Base-by-base conservation (phyloP, 2,797 vertebrate species). In the Phoebastria nigripes region DNA sequence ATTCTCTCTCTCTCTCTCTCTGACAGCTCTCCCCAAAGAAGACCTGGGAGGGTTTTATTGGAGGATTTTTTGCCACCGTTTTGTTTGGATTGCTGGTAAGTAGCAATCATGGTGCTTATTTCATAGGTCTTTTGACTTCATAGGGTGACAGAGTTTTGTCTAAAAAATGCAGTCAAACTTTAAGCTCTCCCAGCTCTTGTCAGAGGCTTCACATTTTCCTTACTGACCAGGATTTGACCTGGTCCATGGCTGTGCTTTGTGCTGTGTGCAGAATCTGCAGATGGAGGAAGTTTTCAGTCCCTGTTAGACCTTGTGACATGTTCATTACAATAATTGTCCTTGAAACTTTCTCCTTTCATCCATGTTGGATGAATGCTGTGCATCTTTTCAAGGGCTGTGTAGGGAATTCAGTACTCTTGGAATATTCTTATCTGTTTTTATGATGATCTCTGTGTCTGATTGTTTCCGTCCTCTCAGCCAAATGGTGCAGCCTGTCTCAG, bases 41-140 rank as follows among this genome's bases (percentile, higher is more conserved):
- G 98, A 99, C 99, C 21, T 99, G 99, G 99, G 99, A 99, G 96
- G 99, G 99, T 29, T 99, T 99, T 92, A 99, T 99, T 6, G 99
- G 99, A 33, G 99, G 99, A 17, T 98, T 99, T 74, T 99, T 99
- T 79, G 76, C 99, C 88, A 99, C 99, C 0, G 98, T 99, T 28
- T 96, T 99, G 46, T 99, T 99, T 92, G 99, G 99, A 28, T 98
- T 99, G 92, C 90, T 99, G 98, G 99, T 99, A 96, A 98, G 98
- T 97, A 33, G 4, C 19, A 21, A 2, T 35, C 4, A 0, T 7
- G 37, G 39, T 21, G 14, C n/a, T 87, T n/a, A 14, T 66, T 55
- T 41, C 42, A 4, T 7, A 16, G 78, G 4, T 18, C 20, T 55
- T 47, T 71, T 44, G 61, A 41, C 11, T 78, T 17, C 4, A 1